Conservation (phyloP, 1,140 invertebrate species). For the Pogonomyrmex californicus region DNA sequence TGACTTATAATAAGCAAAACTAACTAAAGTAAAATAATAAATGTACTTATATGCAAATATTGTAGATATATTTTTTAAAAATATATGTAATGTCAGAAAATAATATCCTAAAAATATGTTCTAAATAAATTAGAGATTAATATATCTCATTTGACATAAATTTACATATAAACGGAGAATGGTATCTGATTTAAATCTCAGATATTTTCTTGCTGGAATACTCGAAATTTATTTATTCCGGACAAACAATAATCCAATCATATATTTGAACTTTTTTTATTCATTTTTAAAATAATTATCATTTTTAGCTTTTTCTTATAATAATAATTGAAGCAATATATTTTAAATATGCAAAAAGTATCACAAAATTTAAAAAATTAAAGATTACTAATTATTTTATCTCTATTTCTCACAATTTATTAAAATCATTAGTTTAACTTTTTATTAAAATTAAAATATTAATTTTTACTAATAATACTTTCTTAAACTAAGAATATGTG, state of each 20-base stretch:
- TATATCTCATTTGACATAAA: not conserved
- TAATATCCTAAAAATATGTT: not conserved
- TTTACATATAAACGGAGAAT: not conserved
- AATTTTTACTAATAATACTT: not conserved
- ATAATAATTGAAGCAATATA: not conserved
- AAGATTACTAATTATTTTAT: not conserved
- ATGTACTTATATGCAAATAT: not conserved
- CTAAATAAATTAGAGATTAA: not conserved
- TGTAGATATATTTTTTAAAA: not conserved
- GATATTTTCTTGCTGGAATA: slow-evolving; percentile 2
- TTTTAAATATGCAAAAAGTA: no score
- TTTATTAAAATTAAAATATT: not conserved
- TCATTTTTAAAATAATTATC: slow-evolving; percentile 21
- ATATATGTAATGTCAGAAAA: not conserved
- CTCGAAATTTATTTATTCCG: slow-evolving; percentile 3
- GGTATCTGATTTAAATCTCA: not conserved
- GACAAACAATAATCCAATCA: not conserved
- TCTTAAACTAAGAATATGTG: not conserved
- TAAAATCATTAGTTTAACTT: not conserved
- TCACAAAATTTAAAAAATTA: not conserved
- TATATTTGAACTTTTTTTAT: not conserved
- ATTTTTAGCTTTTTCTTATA: not conserved
- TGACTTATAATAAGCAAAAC: no score
- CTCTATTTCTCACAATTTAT: not conserved
- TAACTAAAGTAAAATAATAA: not conserved